Percentiles rank a stretch among this genome's conserved stretches.
Conservation (phyloP, 2,113 vertebrate species). For the Bombycilla garrulus region DNA sequence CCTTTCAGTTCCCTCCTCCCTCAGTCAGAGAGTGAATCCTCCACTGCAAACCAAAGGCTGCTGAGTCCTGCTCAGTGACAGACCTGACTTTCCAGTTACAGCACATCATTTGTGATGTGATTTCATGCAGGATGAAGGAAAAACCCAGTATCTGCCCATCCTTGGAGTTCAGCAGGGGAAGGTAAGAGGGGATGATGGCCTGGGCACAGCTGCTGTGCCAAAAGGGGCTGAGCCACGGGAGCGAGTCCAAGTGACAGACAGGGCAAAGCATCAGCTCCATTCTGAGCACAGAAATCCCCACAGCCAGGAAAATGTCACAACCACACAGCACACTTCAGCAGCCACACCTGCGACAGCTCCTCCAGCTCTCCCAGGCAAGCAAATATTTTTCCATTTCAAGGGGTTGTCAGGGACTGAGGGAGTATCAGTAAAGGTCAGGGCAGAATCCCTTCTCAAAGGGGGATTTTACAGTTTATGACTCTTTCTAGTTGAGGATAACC, state of each 20-base stretch:
- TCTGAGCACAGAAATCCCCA: neutral
- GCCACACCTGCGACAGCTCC: neutral
- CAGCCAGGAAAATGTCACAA: neutral
- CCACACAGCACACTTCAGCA: neutral
- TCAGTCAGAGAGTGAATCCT: neutral
- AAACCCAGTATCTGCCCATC: neutral
- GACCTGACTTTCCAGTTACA: neutral
- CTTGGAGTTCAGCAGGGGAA: neutral
- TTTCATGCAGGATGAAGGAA: neutral
- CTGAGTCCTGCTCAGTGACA: neutral
- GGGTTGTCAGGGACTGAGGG: neutral
- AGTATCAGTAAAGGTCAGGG: neutral
- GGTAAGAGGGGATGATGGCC: neutral
- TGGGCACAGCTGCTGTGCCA: neutral
- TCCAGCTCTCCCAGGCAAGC: neutral
- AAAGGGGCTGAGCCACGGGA: neutral
- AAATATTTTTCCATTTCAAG: neutral
- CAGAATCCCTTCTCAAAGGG: neutral
- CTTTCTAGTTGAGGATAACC: neutral
- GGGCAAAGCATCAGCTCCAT: neutral
- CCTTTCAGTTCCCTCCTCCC: neutral
- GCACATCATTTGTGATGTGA: neutral
- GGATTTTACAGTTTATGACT: neutral
- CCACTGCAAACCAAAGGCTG: neutral
- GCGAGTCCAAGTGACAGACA: neutral